A percentile compares a stretch with the other conserved stretches of the same genome.
Conservation (phyloP, 2,797 vertebrate species). For the Ammospiza maritima region DNA sequence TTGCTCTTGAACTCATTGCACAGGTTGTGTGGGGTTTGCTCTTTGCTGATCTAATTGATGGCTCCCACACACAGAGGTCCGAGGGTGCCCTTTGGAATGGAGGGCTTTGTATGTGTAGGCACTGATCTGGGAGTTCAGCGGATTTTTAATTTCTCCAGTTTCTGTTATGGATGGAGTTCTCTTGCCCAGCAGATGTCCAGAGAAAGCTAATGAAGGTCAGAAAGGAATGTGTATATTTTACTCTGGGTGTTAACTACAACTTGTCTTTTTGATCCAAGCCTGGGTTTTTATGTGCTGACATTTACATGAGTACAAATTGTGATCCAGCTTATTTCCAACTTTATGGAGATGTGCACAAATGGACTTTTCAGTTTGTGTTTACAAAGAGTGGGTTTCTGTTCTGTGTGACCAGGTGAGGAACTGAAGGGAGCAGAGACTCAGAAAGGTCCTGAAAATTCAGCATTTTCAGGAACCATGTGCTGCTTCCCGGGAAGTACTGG, state of each 20-base stretch:
- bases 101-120: neutral
- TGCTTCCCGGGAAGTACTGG: neutral
- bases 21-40: neutral
- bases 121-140: neutral
- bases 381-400: neutral
- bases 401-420: neutral
- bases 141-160: neutral
- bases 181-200: neutral
- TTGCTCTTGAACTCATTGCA: neutral
- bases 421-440: neutral
- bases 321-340: neutral
- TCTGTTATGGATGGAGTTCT: neutral
- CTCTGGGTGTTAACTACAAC: neutral
- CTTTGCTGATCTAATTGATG: neutral
- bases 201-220: neutral
- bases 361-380: neutral
- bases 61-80: neutral
- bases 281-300: neutral
- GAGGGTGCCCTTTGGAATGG: neutral
- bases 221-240: neutral
- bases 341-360: neutral
- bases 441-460: neutral
- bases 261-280: neutral
- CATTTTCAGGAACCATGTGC: fast-evolving
- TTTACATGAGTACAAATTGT: slow-evolving; percentile 4